Evolutionary conservation across 2,113 vertebrate species (phyloP).

Genomic region (Alligator sinensis): DNA sequence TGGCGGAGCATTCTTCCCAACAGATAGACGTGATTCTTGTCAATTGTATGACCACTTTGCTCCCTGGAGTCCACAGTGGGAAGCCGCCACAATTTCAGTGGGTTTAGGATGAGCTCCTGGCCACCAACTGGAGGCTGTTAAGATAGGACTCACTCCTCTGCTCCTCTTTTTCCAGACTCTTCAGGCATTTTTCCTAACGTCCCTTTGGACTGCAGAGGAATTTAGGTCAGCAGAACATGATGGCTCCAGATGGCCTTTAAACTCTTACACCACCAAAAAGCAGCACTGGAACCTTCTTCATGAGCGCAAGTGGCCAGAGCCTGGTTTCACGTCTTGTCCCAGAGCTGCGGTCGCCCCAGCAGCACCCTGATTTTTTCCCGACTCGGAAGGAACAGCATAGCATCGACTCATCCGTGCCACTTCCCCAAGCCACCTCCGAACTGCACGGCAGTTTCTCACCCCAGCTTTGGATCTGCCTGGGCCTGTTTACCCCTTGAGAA

Average conservation of each 20-base stretch:
- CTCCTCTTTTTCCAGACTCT: neutral
- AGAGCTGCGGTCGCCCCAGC: neutral
- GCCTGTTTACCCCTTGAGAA: neutral
- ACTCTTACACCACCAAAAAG: neutral
- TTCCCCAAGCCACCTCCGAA: neutral
- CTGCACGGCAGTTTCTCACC: neutral
- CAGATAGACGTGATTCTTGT: neutral
- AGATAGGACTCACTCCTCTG: neutral
- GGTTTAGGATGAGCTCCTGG: neutral
- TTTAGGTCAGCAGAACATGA: too few relatives aligned
- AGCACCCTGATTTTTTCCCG: neutral
- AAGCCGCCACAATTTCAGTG: neutral
- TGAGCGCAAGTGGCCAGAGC: neutral
- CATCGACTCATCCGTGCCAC: neutral
- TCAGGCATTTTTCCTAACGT: too few relatives aligned
- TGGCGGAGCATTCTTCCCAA: neutral
- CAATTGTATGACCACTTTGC: neutral
- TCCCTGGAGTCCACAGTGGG: neutral
- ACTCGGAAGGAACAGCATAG: neutral
- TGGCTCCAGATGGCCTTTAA: too few relatives aligned
- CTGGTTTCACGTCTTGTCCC: neutral
- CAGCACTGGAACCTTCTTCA: neutral
- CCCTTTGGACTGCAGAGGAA: neutral
- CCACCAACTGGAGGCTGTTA: neutral
- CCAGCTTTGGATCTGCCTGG: rapidly evolving